phyloP scores from a whole-genome alignment of 30 jellyfish, hydroid and myxozoan species.

The Aurelia sp. region DNA sequence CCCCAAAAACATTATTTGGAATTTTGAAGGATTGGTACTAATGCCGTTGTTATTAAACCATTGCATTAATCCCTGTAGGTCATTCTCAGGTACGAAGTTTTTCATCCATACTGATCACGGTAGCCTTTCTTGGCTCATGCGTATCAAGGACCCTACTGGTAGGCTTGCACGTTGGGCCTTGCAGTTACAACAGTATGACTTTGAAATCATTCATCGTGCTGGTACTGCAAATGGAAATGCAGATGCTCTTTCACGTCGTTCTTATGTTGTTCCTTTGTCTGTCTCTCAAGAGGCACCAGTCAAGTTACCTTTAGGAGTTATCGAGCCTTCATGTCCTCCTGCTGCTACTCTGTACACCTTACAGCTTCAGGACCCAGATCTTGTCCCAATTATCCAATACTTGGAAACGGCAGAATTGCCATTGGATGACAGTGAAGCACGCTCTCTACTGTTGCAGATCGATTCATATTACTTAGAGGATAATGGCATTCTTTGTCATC shows the following conservation, averaged over 20 bases:
- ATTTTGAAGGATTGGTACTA: no score
- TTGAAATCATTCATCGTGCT: slow-evolving; percentile 56
- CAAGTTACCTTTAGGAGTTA: background rate
- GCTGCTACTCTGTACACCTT: background rate
- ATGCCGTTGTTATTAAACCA: no score
- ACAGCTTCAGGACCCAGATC: background rate
- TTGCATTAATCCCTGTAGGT: no score
- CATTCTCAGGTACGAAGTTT: no score
- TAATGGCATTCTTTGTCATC: background rate
- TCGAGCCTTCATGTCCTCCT: background rate
- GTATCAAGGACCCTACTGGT: slow-evolving; percentile 43
- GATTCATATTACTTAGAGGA: no score
- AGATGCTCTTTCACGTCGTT: slow-evolving; percentile 4
- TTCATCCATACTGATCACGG: slow-evolving; percentile 19
- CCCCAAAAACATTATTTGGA: no score
- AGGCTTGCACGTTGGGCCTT: slow-evolving; percentile 67
- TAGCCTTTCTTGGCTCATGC: slow-evolving; percentile 46
- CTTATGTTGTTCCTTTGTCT: slow-evolving; percentile 6
- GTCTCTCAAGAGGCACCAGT: background rate
- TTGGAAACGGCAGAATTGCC: background rate
- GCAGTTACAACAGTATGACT: slow-evolving; percentile 43
- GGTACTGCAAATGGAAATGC: slow-evolving; percentile 29
- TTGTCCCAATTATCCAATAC: background rate
- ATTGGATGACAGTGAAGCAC: background rate
- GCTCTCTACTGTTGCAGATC: no score